These are phyloP conservation scores for Brachycybe producta DNA, from an alignment of 2,888 invertebrate species.

Conservation along the genomic window DNA sequence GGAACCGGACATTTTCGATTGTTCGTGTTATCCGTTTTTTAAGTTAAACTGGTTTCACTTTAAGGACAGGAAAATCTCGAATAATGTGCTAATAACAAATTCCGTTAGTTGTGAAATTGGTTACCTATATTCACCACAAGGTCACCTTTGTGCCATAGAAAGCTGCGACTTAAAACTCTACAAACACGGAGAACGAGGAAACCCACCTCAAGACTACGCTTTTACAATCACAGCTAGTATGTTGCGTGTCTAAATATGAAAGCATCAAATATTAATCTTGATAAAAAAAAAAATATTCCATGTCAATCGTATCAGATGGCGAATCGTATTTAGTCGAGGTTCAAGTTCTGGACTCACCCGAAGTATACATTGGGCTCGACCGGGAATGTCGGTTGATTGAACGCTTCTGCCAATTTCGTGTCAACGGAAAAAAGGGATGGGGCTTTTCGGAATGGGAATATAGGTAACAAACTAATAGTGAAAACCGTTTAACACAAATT, in stretches of 20 bases:
- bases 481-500: no score
- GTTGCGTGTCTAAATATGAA: slow-evolving; percentile 1
- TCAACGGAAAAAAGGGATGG: slow-evolving; percentile 50
- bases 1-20: no score
- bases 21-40: no score
- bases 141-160: slow-evolving; percentile 42
- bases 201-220: slow-evolving; percentile 47
- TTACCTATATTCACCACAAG: slow-evolving; percentile 45
- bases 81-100: no score
- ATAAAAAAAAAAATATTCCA: no score
- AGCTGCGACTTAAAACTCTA: slow-evolving; percentile 44
- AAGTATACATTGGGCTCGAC: slow-evolving; percentile 46
- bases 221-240: slow-evolving; percentile 47
- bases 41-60: no score
- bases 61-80: no score
- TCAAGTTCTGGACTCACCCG: slow-evolving; percentile 41
- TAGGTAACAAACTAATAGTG: no score
- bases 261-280: no score
- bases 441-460: slow-evolving; percentile 55
- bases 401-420: slow-evolving; percentile 43
- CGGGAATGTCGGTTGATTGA: slow-evolving; percentile 48
- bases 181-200: slow-evolving; percentile 47
- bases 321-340: slow-evolving; percentile 42
- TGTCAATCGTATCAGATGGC: slow-evolving; percentile 39
- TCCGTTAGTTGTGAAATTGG: slow-evolving; percentile 51